These are phyloP conservation scores for Leucoraja ocellata DNA, from an alignment of 2,797 vertebrate species.

Conservation along the genomic window DNA sequence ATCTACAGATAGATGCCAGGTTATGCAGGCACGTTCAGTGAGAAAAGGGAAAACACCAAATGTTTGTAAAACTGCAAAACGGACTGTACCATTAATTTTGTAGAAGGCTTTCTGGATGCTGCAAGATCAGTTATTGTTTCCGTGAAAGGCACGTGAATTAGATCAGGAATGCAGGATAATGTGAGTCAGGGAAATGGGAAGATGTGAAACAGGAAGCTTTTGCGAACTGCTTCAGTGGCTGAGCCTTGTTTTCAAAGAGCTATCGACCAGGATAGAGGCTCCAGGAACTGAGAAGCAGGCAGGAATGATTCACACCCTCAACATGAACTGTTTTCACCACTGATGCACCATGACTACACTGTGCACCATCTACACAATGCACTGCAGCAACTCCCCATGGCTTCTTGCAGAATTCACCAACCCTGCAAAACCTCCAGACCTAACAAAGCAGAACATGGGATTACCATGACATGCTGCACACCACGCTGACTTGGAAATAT, in stretches of 20 bases:
- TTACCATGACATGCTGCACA: too few relatives aligned
- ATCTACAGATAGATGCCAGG: not conserved
- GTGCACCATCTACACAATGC: too few relatives aligned
- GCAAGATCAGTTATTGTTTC: not conserved
- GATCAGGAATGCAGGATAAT: not conserved
- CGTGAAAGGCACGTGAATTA: not conserved
- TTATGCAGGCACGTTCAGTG: not conserved
- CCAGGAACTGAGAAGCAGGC: not conserved
- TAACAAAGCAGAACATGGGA: too few relatives aligned
- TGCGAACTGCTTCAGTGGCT: not conserved
- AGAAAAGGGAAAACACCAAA: too few relatives aligned
- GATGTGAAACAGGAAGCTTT: not conserved
- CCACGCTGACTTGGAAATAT: too few relatives aligned
- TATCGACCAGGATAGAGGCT: not conserved
- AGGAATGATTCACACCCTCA: too few relatives aligned
- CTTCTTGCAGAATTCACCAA: too few relatives aligned
- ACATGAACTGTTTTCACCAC: too few relatives aligned
- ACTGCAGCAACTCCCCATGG: too few relatives aligned
- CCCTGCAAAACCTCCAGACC: too few relatives aligned
- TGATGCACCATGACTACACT: too few relatives aligned
- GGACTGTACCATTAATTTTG: not conserved
- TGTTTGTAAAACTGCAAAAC: not conserved
- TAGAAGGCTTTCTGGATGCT: not conserved
- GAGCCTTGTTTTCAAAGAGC: not conserved
- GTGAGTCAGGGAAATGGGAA: not conserved